A percentile compares a stretch with the other conserved stretches of the same genome.
Conservation (phyloP, 2,797 vertebrate species). For the Champsocephalus esox region DNA sequence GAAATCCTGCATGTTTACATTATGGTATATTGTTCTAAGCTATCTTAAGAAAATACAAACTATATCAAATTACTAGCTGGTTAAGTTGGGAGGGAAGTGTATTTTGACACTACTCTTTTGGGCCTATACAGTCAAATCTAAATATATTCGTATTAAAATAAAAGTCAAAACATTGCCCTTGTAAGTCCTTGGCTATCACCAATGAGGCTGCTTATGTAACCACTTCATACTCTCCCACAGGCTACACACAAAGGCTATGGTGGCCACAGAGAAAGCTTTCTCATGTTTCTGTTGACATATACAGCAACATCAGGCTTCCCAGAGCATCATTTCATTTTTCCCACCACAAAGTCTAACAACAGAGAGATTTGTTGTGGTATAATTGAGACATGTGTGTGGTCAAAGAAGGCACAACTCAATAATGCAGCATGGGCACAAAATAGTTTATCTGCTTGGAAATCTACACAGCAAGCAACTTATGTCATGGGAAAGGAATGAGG, state of each 20-base stretch:
- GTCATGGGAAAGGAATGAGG: constrained; percentile 56
- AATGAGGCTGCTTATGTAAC: constrained; percentile 56
- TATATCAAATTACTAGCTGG: not conserved
- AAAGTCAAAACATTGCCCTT: constrained; percentile 35
- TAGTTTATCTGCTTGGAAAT: constrained; percentile 39
- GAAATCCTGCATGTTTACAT: not conserved
- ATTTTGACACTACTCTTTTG: not conserved
- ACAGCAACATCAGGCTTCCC: constrained; percentile 51
- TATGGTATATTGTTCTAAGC: not conserved
- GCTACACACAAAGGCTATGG: constrained; percentile 55
- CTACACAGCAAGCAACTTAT: constrained; percentile 23
- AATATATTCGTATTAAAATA: constrained; percentile 17
- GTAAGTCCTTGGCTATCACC: constrained; percentile 34
- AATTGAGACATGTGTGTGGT: constrained; percentile 25
- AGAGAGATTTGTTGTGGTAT: constrained; percentile 35
- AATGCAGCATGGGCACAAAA: constrained; percentile 10
- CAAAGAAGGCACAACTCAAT: constrained; percentile 38
- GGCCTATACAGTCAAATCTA: not conserved
- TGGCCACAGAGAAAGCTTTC: constrained; percentile 50
- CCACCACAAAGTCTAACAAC: constrained; percentile 40
- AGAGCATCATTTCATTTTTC: constrained; percentile 49
- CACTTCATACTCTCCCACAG: constrained; percentile 58
- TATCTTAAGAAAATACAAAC: not conserved
- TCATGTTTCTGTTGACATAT: constrained; percentile 76
- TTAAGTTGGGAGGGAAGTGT: not conserved